Conservation (phyloP, 2,888 invertebrate species). For the Cacoxenus indagator region DNA sequence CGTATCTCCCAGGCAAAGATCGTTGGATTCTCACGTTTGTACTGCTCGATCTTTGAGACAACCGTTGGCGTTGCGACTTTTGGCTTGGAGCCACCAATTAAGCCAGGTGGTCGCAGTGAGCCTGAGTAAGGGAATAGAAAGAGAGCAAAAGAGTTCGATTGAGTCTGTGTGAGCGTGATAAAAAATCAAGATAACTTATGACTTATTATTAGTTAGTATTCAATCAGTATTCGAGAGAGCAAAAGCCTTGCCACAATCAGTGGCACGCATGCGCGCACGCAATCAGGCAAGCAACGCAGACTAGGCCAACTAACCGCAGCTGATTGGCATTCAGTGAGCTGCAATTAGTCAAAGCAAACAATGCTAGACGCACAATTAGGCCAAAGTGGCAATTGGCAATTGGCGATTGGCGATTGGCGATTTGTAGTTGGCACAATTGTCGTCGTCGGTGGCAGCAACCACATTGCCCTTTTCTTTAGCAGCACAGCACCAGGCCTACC, state of each 20-base stretch:
- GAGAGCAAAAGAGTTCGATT: background rate
- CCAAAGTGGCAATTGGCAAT: too few species aligned
- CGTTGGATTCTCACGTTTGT: slow-evolving; percentile 97
- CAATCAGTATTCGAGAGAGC: background rate
- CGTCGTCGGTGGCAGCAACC: background rate
- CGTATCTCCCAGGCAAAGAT: slow-evolving; percentile 99
- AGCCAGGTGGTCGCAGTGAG: slow-evolving; percentile 88
- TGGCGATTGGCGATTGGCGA: too few species aligned
- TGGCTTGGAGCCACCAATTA: slow-evolving; percentile 96
- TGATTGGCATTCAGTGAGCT: background rate
- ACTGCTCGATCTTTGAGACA: slow-evolving; percentile 97
- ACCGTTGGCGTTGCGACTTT: slow-evolving; percentile 98
- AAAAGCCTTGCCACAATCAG: background rate
- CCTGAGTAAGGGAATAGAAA: slow-evolving; percentile 81
- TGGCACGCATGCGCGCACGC: background rate
- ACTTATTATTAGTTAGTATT: background rate
- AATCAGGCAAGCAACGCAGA: background rate
- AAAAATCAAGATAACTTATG: slow-evolving; percentile 30
- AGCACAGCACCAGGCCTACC: background rate
- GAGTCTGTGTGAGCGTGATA: background rate
- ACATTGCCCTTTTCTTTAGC: background rate
- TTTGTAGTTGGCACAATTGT: background rate
- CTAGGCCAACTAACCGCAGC: background rate
- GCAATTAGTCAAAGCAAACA: slow-evolving; percentile 17
- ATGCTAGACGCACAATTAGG: slow-evolving; percentile 8